These are phyloP conservation scores for Augochlorella aurata DNA, from an alignment of 2,888 invertebrate genomes.

Conservation along the genomic window DNA sequence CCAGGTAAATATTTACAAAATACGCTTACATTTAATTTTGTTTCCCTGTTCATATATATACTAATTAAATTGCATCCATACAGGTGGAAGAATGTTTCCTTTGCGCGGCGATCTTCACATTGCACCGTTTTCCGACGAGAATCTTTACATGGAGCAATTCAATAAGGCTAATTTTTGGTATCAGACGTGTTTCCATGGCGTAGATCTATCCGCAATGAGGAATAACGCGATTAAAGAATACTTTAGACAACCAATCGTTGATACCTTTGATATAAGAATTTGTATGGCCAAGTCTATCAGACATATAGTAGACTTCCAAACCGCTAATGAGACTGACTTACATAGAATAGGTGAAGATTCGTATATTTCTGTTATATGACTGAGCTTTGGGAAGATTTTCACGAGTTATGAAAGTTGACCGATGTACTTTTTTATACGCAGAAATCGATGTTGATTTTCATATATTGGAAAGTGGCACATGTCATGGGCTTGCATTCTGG, in stretches of 20 bases:
- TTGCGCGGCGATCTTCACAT: conserved; percentile 98
- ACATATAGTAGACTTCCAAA: conserved; percentile 96
- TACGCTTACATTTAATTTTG: background rate
- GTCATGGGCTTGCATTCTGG: conserved; percentile 99
- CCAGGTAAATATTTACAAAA: conserved; percentile 83
- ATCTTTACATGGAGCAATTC: conserved; percentile 98
- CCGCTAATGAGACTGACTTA: conserved; percentile 95
- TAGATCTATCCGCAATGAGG: conserved; percentile 95
- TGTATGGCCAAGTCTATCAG: conserved; percentile 97
- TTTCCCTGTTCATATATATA: background rate
- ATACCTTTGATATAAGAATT: conserved; percentile 98
- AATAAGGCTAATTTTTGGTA: conserved; percentile 99
- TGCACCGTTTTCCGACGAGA: conserved; percentile 98
- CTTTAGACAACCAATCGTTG: conserved; percentile 98
- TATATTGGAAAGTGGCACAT: conserved; percentile 94
- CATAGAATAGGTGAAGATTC: conserved; percentile 88
- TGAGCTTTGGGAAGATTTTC: background rate
- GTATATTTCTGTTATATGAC: background rate
- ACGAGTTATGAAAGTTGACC: conserved; percentile 13
- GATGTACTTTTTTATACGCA: conserved; percentile 63
- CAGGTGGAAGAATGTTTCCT: conserved; percentile 97
- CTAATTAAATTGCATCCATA: conserved; percentile 29
- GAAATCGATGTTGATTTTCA: conserved; percentile 97
- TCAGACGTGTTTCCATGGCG: conserved; percentile 98
- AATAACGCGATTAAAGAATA: conserved; percentile 98